phyloP scores from a whole-genome alignment of 2,113 vertebrate species.

The Neolamprologus cancellatus region DNA sequence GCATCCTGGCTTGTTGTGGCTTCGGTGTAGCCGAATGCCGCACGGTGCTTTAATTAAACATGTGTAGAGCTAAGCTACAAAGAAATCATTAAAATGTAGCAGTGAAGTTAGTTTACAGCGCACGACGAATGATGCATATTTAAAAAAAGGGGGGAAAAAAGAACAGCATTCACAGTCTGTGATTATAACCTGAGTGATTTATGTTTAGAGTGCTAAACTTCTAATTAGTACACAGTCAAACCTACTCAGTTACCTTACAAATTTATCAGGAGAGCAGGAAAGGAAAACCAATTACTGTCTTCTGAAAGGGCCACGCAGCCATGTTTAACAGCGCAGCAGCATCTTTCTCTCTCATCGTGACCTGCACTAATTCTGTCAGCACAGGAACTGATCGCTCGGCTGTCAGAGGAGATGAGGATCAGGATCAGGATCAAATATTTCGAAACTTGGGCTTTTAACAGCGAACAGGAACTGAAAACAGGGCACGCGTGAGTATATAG shows the following conservation, averaged over 20 bases:
- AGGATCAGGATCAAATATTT: background rate
- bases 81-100: conserved; percentile 14
- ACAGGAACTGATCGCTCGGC: background rate
- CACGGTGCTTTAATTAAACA: conserved; percentile 8
- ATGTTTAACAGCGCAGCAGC: conserved; percentile 10
- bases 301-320: background rate
- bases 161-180: background rate
- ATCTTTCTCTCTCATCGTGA: background rate
- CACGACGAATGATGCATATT: background rate
- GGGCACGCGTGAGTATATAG: background rate
- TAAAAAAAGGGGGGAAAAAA: background rate
- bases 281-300: background rate
- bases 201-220: conserved; percentile 18
- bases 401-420: background rate
- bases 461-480: background rate
- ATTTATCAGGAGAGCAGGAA: conserved; percentile 4
- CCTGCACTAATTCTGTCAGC: background rate
- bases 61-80: background rate
- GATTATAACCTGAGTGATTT: background rate
- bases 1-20: background rate
- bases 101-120: background rate
- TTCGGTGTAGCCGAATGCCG: background rate
- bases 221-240: background rate
- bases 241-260: background rate
- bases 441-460: background rate